Conservation (phyloP, 2,797 vertebrate species). For the Okamejei kenojei region DNA sequence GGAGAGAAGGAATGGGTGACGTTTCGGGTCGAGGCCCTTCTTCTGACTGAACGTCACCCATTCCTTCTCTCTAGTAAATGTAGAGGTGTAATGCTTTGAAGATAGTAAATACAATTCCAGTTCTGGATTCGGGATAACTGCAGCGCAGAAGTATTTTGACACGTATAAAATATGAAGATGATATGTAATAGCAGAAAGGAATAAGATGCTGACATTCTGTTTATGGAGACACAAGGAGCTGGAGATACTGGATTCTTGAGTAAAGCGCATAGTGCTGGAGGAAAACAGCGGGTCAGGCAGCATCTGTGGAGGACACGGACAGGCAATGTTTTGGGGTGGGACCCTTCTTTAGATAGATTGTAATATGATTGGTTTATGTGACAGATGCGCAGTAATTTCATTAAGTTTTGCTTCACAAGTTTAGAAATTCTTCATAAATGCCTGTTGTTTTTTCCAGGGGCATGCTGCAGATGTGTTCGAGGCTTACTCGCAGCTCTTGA, state of each 20-base stretch:
- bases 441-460: slow-evolving; percentile 60
- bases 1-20: too few species aligned
- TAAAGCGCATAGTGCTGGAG: too few species aligned
- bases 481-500: slow-evolving; percentile 93
- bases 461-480: slow-evolving; percentile 97
- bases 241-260: too few species aligned
- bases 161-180: neutral
- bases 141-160: neutral
- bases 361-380: neutral
- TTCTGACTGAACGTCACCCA: too few species aligned
- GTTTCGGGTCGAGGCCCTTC: too few species aligned
- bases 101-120: neutral
- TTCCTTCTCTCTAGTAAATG: too few species aligned
- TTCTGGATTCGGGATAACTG: neutral
- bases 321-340: too few species aligned
- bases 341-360: too few species aligned
- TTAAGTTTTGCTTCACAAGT: neutral
- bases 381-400: neutral
- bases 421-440: neutral
- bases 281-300: too few species aligned
- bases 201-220: neutral
- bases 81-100: neutral
- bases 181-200: neutral
- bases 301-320: too few species aligned
- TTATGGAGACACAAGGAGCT: too few species aligned